These are phyloP conservation scores for Rhimphoctona megacephalus DNA, from an alignment of 2,888 invertebrate species.

Conservation along the genomic window DNA sequence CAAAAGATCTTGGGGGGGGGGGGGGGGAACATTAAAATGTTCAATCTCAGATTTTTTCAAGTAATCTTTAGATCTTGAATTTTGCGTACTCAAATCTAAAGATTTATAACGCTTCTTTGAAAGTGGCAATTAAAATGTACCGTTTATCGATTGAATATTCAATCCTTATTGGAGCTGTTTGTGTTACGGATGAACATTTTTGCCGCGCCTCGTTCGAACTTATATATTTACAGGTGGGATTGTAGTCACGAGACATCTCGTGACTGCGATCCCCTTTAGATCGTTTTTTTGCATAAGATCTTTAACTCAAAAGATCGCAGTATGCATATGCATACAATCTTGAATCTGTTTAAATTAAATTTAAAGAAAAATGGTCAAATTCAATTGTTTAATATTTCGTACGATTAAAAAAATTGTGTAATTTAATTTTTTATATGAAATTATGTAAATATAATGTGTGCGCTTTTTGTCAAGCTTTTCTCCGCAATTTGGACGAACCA, in stretches of 20 bases:
- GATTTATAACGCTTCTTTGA: neutral
- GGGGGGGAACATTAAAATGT: neutral
- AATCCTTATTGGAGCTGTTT: conserved; percentile 40
- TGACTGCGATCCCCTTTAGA: conserved; percentile 56
- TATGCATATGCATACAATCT: neutral
- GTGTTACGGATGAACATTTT: conserved; percentile 44
- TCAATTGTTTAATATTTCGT: neutral
- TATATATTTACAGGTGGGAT: conserved; percentile 41
- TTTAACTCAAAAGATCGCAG: neutral
- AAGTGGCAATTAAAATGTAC: conserved; percentile 15
- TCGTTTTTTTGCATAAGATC: conserved; percentile 69
- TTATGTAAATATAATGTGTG: neutral
- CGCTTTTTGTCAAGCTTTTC: neutral
- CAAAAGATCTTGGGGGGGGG: too few relatives aligned
- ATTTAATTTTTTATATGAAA: neutral
- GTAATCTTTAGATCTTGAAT: neutral
- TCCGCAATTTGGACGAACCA: neutral
- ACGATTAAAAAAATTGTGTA: neutral
- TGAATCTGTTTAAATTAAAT: neutral
- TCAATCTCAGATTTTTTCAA: neutral
- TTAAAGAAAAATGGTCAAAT: neutral
- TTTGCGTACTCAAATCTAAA: neutral
- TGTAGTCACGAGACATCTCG: conserved; percentile 49
- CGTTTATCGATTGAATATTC: conserved; percentile 39
- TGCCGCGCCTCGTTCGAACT: conserved; percentile 61